phyloP scores from a whole-genome alignment of 2,888 invertebrate species.

The Aplocera efformata region DNA sequence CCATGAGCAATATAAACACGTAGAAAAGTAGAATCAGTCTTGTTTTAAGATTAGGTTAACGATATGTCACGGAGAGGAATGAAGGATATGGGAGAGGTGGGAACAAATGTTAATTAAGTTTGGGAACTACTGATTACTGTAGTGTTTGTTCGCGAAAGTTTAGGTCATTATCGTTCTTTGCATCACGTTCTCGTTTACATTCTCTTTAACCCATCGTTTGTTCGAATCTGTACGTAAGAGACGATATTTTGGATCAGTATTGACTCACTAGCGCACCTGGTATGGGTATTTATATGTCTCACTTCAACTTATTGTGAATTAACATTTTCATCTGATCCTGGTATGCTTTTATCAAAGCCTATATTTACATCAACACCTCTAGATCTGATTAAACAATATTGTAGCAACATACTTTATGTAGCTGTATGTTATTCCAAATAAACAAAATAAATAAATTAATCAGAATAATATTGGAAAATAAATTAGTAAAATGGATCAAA shows the following conservation, averaged over 20 bases:
- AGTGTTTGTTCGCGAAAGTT: slow-evolving; percentile 28
- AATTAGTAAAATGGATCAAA: no score
- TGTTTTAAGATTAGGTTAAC: slow-evolving; percentile 53
- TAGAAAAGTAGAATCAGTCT: slow-evolving; percentile 52
- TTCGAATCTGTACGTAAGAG: slow-evolving; percentile 19
- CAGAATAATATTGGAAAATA: no score
- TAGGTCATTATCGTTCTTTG: slow-evolving; percentile 26
- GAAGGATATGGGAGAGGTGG: slow-evolving; percentile 28
- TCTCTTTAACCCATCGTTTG: slow-evolving; percentile 43
- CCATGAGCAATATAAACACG: slow-evolving; percentile 23
- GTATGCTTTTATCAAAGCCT: no score
- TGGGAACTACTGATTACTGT: slow-evolving; percentile 28
- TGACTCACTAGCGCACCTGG: slow-evolving; percentile 28
- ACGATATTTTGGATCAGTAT: slow-evolving; percentile 30
- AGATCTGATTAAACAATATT: no score
- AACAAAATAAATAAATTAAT: no score
- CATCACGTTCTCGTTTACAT: slow-evolving; percentile 15
- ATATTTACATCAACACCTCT: no score
- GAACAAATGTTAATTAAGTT: slow-evolving; percentile 32
- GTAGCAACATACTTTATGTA: no score
- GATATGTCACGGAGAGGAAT: slow-evolving; percentile 53
- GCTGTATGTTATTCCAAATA: no score
- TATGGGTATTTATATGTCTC: neutral
- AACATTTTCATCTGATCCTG: no score
- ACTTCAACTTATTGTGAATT: no score